Conservation (phyloP, 1,140 invertebrate genomes). For the Goniozus legneri region DNA sequence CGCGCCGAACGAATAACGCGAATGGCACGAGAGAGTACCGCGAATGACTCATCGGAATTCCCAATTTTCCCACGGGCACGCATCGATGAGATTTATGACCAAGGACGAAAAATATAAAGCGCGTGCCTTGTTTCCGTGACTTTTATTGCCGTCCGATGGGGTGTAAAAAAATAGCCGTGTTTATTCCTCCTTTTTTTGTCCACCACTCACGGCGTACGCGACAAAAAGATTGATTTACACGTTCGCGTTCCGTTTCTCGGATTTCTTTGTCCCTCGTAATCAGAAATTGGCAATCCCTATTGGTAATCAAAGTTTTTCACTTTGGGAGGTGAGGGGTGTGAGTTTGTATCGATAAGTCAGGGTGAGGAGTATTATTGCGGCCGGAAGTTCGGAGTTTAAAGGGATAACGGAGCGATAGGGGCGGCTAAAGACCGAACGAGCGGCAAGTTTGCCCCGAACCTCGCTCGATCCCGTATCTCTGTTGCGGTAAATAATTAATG, state of each 20-base stretch:
- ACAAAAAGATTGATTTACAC: too few species aligned
- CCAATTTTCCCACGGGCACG: too few species aligned
- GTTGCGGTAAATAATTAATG: slow-evolving; percentile 25
- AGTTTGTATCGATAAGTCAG: not conserved
- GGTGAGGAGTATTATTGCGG: slow-evolving; percentile 9
- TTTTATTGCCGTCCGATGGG: not conserved
- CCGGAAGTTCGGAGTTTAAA: slow-evolving; percentile 12
- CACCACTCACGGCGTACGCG: too few species aligned
- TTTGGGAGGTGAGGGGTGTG: too few species aligned
- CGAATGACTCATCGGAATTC: too few species aligned
- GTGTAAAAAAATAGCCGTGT: not conserved
- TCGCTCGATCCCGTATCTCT: slow-evolving; percentile 18
- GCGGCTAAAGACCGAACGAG: slow-evolving; percentile 12
- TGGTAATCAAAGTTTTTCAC: too few species aligned
- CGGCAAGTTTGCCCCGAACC: too few species aligned
- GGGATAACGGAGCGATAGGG: slow-evolving; percentile 15
- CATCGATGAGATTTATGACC: not conserved
- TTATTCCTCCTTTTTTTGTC: too few species aligned
- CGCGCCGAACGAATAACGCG: slow-evolving; percentile 2
- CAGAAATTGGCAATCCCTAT: too few species aligned
- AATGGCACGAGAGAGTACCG: not conserved
- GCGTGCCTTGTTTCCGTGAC: not conserved
- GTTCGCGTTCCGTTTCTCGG: too few species aligned
- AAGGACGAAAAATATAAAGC: not conserved
- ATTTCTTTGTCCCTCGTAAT: too few species aligned